phyloP scores from a whole-genome alignment of 2,797 vertebrate genomes.

The Podargus strigoides region DNA sequence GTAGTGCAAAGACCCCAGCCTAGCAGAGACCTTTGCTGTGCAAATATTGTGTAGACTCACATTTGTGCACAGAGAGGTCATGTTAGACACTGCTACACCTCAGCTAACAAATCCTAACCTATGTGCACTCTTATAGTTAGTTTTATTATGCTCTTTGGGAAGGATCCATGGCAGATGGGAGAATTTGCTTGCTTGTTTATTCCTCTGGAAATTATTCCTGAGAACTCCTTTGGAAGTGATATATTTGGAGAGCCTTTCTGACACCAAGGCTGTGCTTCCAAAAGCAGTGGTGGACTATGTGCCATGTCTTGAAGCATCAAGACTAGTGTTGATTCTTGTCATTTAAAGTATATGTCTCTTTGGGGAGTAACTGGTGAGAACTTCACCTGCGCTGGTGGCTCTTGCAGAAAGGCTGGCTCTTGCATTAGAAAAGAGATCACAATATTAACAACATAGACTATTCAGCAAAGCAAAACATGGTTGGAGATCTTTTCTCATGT shows the following conservation, averaged over 20 bases:
- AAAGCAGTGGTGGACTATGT: not conserved
- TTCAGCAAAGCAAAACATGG: not conserved
- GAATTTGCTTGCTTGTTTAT: not conserved
- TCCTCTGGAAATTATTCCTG: not conserved
- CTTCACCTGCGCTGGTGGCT: not conserved
- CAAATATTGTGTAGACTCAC: not conserved
- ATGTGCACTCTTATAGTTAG: no score
- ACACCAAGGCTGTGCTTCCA: not conserved
- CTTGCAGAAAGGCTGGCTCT: not conserved
- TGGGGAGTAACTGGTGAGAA: not conserved
- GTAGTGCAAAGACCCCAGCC: not conserved
- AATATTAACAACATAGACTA: not conserved
- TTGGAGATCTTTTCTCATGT: not conserved
- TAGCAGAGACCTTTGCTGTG: not conserved
- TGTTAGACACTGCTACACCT: not conserved
- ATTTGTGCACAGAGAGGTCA: rapidly evolving
- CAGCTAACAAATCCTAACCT: not conserved
- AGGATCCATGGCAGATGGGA: not conserved
- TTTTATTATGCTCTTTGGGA: not conserved
- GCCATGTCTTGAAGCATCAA: not conserved
- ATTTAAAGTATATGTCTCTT: not conserved
- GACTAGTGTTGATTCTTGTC: not conserved
- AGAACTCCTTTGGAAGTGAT: not conserved
- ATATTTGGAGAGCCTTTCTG: not conserved
- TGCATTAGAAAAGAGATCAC: not conserved